These are phyloP conservation scores for Hycleus cichorii DNA, from an alignment of 1,140 invertebrate genomes.

Conservation along the genomic window DNA sequence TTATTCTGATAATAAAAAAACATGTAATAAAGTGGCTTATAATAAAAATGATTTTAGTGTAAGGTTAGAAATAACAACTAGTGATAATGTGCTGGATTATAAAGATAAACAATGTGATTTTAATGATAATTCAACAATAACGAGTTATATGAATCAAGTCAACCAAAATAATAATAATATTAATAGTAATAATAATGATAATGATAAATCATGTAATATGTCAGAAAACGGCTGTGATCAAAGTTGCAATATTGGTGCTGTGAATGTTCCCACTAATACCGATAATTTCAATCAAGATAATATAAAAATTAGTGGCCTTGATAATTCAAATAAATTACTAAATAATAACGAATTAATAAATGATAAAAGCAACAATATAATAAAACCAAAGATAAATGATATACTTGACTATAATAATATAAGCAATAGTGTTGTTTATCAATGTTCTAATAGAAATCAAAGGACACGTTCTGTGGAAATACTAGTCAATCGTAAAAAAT, in stretches of 20 bases:
- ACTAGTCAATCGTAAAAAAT: conserved; percentile 11
- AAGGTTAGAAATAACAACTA: too few species aligned
- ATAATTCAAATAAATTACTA: conserved; percentile 7
- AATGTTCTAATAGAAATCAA: conserved; percentile 26
- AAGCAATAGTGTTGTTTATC: background rate
- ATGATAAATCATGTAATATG: conserved; percentile 10
- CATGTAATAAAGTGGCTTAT: too few species aligned
- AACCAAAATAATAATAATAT: background rate
- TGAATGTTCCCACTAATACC: conserved; percentile 19
- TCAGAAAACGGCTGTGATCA: conserved; percentile 27
- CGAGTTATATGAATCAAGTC: background rate
- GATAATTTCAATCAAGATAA: conserved; percentile 17
- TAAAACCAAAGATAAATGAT: conserved; percentile 17
- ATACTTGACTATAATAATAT: background rate
- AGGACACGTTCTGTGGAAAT: conserved; percentile 34
- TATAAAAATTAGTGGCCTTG: conserved; percentile 18
- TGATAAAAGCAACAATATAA: background rate
- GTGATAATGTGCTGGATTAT: too few species aligned
- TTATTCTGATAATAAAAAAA: too few species aligned
- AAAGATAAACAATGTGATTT: background rate
- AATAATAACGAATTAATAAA: conserved; percentile 4
- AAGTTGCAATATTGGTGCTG: conserved; percentile 25
- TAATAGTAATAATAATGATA: background rate
- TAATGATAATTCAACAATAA: background rate
- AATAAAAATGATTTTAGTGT: too few species aligned